phyloP scores from a whole-genome alignment of 1,140 invertebrate genomes.

The Drosophila sechellia region DNA sequence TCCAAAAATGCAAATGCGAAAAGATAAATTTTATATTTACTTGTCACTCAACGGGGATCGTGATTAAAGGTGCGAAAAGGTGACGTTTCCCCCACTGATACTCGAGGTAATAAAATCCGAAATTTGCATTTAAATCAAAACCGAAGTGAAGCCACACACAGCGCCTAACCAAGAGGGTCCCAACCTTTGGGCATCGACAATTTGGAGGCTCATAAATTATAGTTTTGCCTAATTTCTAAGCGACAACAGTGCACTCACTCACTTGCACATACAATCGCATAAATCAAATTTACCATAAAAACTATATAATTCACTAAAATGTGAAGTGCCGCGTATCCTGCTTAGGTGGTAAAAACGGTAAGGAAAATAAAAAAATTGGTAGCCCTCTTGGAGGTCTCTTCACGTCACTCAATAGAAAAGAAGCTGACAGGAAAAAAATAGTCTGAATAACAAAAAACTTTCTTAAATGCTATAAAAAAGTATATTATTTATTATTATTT shows the following conservation, averaged over 20 bases:
- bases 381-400: slow-evolving; percentile 57
- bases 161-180: slow-evolving; percentile 21
- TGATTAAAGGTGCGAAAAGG: slow-evolving; percentile 70
- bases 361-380: slow-evolving; percentile 44
- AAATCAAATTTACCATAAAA: slow-evolving; percentile 71
- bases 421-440: slow-evolving; percentile 31
- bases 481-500: too few species aligned
- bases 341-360: slow-evolving; percentile 10
- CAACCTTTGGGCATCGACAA: slow-evolving; percentile 46
- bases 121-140: slow-evolving; percentile 80
- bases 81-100: slow-evolving; percentile 54
- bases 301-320: slow-evolving; percentile 79
- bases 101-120: slow-evolving; percentile 25
- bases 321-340: slow-evolving; percentile 48
- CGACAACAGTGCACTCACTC: slow-evolving; percentile 10
- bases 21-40: slow-evolving; percentile 43
- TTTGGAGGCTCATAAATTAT: slow-evolving; percentile 66
- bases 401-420: slow-evolving; percentile 67
- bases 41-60: slow-evolving; percentile 57
- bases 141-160: slow-evolving; percentile 46
- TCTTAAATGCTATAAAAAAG: too few species aligned
- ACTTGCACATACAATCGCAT: slow-evolving; percentile 34
- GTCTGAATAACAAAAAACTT: too few species aligned
- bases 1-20: slow-evolving; percentile 35
- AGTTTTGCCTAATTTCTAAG: slow-evolving; percentile 69